Percentiles rank a stretch among this genome's conserved stretches.
phyloP scores from a whole-genome alignment of 1,140 invertebrate species.

The Drosophila jambulina region DNA sequence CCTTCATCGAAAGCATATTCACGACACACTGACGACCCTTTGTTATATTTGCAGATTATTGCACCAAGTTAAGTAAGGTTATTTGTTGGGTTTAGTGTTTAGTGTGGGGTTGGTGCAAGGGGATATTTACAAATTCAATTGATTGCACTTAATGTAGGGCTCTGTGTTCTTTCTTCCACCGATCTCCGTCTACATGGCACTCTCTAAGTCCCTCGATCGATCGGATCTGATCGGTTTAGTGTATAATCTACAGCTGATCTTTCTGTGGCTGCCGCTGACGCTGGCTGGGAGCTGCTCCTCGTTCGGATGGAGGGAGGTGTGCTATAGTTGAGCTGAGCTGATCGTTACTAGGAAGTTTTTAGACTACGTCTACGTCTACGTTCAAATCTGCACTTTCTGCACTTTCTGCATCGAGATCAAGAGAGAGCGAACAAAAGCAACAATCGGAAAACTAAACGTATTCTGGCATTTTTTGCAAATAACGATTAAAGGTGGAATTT shows the following conservation, averaged over 20 bases:
- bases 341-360: slow-evolving; percentile 75
- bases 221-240: neutral
- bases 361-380: slow-evolving; percentile 81
- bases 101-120: slow-evolving; percentile 23
- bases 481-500: slow-evolving; percentile 79
- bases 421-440: slow-evolving; percentile 82
- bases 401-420: slow-evolving; percentile 79
- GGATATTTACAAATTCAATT: slow-evolving; percentile 57
- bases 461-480: slow-evolving; percentile 60
- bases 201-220: slow-evolving; percentile 41
- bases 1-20: neutral
- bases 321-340: slow-evolving; percentile 45
- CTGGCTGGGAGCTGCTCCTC: slow-evolving; percentile 31
- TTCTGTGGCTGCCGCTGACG: slow-evolving; percentile 20
- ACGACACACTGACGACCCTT: neutral
- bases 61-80: slow-evolving; percentile 3
- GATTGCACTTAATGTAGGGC: slow-evolving; percentile 51
- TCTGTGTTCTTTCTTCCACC: slow-evolving; percentile 15
- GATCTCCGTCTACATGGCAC: slow-evolving; percentile 60
- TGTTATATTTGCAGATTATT: neutral
- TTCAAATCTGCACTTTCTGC: slow-evolving; percentile 72
- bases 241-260: slow-evolving; percentile 31
- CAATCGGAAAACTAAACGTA: slow-evolving; percentile 83
- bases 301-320: slow-evolving; percentile 32
- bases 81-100: slow-evolving; percentile 14